Evolutionary conservation across 2,888 invertebrate species (phyloP).

Genomic region (Tetropium fuscum): DNA sequence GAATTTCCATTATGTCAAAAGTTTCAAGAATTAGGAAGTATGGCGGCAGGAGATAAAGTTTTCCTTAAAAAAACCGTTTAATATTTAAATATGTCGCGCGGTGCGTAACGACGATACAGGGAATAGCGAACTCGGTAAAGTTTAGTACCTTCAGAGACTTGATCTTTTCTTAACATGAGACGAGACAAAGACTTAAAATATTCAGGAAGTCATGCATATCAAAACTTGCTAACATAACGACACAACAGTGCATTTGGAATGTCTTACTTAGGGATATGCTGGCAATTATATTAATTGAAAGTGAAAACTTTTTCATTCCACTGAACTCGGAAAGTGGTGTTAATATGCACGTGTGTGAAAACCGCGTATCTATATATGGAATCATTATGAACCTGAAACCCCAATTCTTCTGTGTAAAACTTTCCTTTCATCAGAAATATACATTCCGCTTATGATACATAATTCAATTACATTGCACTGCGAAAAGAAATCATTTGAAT

Average conservation of each 20-base stretch:
- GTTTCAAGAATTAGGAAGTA: constrained; percentile 37
- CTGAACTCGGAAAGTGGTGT: neutral
- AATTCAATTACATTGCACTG: no score
- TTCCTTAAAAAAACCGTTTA: constrained; percentile 55
- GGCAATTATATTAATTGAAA: constrained; percentile 23
- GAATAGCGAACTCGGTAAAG: constrained; percentile 50
- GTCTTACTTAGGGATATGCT: constrained; percentile 5
- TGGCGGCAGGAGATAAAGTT: constrained; percentile 45
- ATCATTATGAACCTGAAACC: no score
- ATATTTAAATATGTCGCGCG: constrained; percentile 63
- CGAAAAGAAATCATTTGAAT: no score
- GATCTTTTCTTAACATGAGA: constrained; percentile 33
- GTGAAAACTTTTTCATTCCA: constrained; percentile 11
- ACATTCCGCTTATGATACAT: no score
- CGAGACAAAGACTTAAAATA: constrained; percentile 53
- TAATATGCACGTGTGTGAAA: neutral
- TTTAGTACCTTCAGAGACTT: constrained; percentile 34
- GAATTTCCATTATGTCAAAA: constrained; percentile 30
- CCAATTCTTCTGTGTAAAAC: no score
- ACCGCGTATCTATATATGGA: no score
- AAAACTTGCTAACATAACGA: constrained; percentile 34
- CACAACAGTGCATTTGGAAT: constrained; percentile 10
- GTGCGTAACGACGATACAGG: constrained; percentile 63
- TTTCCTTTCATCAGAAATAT: no score
- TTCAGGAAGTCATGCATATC: constrained; percentile 55